Conservation (phyloP, 1,140 invertebrate genomes). For the Aphaenogaster rudis region DNA sequence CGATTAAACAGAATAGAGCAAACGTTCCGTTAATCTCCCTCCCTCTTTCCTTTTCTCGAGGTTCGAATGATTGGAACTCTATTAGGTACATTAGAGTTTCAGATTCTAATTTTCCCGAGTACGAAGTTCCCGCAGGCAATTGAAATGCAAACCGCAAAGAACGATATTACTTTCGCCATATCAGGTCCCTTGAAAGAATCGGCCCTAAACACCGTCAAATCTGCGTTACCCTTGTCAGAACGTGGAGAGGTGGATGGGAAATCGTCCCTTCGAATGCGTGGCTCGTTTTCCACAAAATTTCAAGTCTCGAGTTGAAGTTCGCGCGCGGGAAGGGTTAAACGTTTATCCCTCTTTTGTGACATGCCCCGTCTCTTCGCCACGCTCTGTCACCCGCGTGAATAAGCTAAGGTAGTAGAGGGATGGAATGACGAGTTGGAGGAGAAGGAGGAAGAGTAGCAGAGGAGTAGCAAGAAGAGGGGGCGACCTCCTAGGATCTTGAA, state of each 20-base stretch:
- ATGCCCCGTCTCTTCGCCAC: slow-evolving; percentile 43
- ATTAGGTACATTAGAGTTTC: background rate
- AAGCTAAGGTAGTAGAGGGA: slow-evolving; percentile 49
- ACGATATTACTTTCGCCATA: background rate
- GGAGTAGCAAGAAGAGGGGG: background rate
- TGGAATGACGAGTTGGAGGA: background rate
- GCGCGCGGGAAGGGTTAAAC: slow-evolving; percentile 59
- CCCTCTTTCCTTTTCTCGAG: background rate
- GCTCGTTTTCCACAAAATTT: slow-evolving; percentile 58
- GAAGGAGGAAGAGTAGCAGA: slow-evolving; percentile 19
- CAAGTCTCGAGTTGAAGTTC: slow-evolving; percentile 40
- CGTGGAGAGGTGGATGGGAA: background rate
- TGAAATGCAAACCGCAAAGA: slow-evolving; percentile 17
- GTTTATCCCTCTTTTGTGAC: slow-evolving; percentile 52
- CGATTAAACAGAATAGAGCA: background rate
- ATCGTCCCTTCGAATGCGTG: slow-evolving; percentile 11
- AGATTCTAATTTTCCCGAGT: slow-evolving; percentile 8
- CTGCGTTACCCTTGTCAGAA: background rate
- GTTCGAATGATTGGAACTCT: background rate
- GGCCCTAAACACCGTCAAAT: slow-evolving; percentile 3
- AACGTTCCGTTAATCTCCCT: background rate
- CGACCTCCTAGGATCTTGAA: slow-evolving; percentile 60
- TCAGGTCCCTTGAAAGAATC: slow-evolving; percentile 15
- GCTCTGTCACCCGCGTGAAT: slow-evolving; percentile 63
- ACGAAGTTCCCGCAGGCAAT: background rate